phyloP scores from a whole-genome alignment of 2,888 invertebrate species.

The Muschampia plurimacula region DNA sequence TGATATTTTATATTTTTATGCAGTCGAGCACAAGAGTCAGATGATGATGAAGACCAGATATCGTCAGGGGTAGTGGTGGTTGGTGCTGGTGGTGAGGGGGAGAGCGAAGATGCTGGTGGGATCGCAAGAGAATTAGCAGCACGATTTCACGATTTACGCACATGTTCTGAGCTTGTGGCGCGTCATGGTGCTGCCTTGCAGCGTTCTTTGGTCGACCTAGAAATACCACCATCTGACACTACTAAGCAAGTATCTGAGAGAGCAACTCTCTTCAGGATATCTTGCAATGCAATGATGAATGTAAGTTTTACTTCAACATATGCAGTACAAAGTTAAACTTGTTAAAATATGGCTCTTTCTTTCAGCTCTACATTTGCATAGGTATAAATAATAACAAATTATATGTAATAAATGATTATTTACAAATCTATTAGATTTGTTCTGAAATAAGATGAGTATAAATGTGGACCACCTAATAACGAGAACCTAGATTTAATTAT shows the following conservation, averaged over 20 bases:
- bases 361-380: background rate
- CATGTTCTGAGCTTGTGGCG: constrained; percentile 95
- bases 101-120: constrained; percentile 85
- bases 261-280: constrained; percentile 97
- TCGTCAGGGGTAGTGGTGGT: constrained; percentile 73
- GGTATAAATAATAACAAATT: too few relatives aligned
- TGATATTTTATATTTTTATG: background rate
- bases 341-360: background rate
- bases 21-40: constrained; percentile 89
- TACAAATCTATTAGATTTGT: too few relatives aligned
- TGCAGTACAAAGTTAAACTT: too few relatives aligned
- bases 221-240: constrained; percentile 89
- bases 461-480: too few relatives aligned
- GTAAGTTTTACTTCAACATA: constrained; percentile 68
- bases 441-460: too few relatives aligned
- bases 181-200: constrained; percentile 95
- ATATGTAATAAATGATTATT: too few relatives aligned
- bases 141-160: constrained; percentile 94
- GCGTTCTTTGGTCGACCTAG: constrained; percentile 91
- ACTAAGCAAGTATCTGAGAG: constrained; percentile 96
- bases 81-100: constrained; percentile 80
- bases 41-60: constrained; percentile 90
- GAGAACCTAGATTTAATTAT: too few relatives aligned
- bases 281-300: constrained; percentile 98
- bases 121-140: constrained; percentile 89